phyloP scores from a whole-genome alignment of 2,797 vertebrate species.

The Falco columbarius region DNA sequence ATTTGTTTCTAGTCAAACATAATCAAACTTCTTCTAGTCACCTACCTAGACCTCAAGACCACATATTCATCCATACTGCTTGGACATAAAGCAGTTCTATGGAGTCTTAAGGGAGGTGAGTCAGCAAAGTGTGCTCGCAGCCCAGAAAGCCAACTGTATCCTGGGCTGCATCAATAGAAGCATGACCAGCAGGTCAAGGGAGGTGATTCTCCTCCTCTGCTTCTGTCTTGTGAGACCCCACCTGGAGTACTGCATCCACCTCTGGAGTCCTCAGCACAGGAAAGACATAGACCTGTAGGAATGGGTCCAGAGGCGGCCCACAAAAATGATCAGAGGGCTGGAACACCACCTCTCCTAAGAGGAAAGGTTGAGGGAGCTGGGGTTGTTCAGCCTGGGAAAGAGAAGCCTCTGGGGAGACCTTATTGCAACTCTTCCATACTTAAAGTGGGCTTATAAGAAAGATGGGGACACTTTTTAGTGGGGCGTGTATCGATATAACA shows the following conservation, averaged over 20 bases:
- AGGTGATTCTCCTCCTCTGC: neutral
- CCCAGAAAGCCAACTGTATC: rapidly evolving
- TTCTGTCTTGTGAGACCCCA: neutral
- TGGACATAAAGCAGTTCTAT: neutral
- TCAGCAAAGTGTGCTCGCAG: neutral
- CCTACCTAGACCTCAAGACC: neutral
- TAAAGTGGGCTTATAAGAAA: neutral
- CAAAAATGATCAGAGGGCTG: neutral
- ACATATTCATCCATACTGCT: neutral
- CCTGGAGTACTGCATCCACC: neutral
- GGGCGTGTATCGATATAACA: neutral
- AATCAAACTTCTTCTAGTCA: neutral
- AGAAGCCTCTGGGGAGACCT: neutral
- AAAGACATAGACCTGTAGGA: neutral
- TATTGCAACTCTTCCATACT: neutral
- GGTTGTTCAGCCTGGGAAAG: neutral
- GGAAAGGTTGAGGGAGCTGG: neutral
- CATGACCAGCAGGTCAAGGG: rapidly evolving
- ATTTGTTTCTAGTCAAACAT: neutral
- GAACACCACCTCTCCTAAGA: neutral
- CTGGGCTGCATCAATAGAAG: neutral
- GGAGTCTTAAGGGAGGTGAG: neutral
- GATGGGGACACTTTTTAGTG: neutral
- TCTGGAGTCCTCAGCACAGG: neutral
- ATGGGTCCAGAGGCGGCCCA: neutral